These are phyloP conservation scores for Oxytorus armatus DNA, from an alignment of 2,888 invertebrate genomes.

Conservation along the genomic window DNA sequence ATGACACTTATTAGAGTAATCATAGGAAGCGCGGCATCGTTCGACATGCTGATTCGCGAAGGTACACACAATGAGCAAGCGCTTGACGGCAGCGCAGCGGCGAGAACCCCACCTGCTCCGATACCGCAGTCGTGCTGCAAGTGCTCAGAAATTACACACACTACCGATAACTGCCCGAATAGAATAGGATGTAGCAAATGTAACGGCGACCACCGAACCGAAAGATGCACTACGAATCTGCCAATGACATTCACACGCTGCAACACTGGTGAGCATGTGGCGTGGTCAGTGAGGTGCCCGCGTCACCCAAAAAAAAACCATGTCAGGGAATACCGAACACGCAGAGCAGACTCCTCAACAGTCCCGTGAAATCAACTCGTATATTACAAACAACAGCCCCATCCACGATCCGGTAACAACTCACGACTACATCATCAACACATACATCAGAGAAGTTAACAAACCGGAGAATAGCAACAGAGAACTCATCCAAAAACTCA, in stretches of 20 bases:
- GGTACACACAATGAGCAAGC: constrained; percentile 36
- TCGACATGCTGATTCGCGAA: constrained; percentile 47
- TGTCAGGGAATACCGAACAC: constrained; percentile 26
- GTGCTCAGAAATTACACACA: constrained; percentile 13
- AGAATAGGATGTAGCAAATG: constrained; percentile 16
- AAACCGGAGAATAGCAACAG: constrained; percentile 28
- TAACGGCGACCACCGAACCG: constrained; percentile 31
- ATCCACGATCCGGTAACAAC: constrained; percentile 30
- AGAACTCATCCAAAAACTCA: constrained; percentile 20
- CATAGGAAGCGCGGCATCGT: constrained; percentile 7
- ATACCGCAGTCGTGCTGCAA: constrained; percentile 14
- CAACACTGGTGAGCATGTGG: constrained; percentile 29
- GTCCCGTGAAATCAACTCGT: neutral
- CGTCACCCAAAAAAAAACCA: constrained; percentile 8
- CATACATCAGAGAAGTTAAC: constrained; percentile 24
- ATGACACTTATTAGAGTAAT: constrained; percentile 46
- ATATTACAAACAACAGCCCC: too few species aligned
- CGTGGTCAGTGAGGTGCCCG: constrained; percentile 34
- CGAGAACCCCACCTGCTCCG: constrained; percentile 31
- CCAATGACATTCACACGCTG: constrained; percentile 18
- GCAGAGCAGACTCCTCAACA: constrained; percentile 24
- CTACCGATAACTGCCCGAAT: constrained; percentile 20
- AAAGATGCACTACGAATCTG: constrained; percentile 20
- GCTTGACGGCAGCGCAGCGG: constrained; percentile 18
- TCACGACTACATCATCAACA: constrained; percentile 40